These are phyloP conservation scores for Euura saliciscinereae DNA, from an alignment of 1,140 invertebrate genomes.

Conservation along the genomic window DNA sequence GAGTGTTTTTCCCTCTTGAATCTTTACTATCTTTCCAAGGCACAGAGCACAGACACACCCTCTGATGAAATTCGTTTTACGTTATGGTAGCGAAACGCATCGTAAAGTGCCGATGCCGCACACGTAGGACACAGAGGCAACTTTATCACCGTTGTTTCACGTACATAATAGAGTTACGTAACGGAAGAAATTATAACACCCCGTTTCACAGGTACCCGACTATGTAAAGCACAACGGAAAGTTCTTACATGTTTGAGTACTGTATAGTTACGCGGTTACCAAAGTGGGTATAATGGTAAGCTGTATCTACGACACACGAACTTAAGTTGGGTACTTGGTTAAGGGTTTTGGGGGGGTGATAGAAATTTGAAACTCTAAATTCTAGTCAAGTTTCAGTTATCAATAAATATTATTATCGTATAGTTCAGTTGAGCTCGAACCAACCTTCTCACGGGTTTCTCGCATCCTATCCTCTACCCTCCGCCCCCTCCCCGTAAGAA, in stretches of 20 bases:
- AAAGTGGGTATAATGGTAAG: too few species aligned
- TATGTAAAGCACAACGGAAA: neutral
- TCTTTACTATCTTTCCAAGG: neutral
- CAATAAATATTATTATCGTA: slow-evolving; percentile 4
- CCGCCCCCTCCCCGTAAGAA: neutral
- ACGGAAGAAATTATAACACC: slow-evolving; percentile 4
- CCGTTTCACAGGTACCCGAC: neutral
- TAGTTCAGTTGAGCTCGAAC: neutral
- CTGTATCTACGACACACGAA: too few species aligned
- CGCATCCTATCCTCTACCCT: neutral
- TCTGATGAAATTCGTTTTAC: neutral
- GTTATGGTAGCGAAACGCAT: neutral
- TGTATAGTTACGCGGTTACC: too few species aligned
- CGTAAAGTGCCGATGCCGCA: neutral
- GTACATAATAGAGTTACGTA: neutral
- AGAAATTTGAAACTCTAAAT: neutral
- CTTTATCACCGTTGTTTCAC: too few species aligned
- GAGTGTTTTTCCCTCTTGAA: too few species aligned
- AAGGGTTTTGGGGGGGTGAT: too few species aligned
- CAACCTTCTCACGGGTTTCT: neutral
- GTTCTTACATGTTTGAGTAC: neutral
- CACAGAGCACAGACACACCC: too few species aligned
- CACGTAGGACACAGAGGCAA: too few species aligned
- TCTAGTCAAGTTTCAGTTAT: slow-evolving; percentile 4
- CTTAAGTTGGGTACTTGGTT: too few species aligned